phyloP scores from a whole-genome alignment of 2,113 vertebrate species.

The Channa argus region DNA sequence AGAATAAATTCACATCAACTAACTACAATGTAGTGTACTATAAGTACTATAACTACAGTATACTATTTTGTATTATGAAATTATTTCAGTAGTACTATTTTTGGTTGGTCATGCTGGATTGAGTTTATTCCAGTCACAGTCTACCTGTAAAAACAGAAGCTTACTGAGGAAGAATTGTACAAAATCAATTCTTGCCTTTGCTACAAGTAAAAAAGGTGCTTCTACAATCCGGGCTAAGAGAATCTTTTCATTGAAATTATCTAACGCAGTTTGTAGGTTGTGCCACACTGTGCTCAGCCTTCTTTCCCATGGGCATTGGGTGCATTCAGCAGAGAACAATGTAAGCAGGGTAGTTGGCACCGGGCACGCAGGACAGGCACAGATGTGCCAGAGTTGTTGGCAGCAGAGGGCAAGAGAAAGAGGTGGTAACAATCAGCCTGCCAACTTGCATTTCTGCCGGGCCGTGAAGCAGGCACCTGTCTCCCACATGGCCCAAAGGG shows the following conservation, averaged over 20 bases:
- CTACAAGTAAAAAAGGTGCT: conserved; percentile 45
- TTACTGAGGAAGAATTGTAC: not conserved
- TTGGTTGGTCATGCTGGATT: not conserved
- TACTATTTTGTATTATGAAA: not conserved
- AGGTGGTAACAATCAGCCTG: conserved; percentile 51
- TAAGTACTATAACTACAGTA: no score
- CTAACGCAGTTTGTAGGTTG: conserved; percentile 66
- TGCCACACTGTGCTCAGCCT: conserved; percentile 54
- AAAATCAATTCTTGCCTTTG: conserved; percentile 28
- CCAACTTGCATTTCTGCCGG: conserved; percentile 62
- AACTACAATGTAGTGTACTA: no score
- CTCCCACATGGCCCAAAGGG: conserved; percentile 44
- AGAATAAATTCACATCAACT: no score
- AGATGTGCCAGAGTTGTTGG: conserved; percentile 73
- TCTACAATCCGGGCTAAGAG: conserved; percentile 67
- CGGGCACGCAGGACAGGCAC: conserved; percentile 52
- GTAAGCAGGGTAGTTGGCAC: conserved; percentile 54
- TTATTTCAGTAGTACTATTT: not conserved
- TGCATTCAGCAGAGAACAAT: conserved; percentile 74
- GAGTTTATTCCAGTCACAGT: conserved; percentile 4
- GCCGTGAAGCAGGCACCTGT: conserved; percentile 62
- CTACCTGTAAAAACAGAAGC: conserved; percentile 12
- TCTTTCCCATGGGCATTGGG: conserved; percentile 62
- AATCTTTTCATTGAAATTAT: conserved; percentile 71
- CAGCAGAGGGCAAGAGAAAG: conserved; percentile 38